Conservation (phyloP, 2,113 vertebrate species). For the Setophaga petechia region DNA sequence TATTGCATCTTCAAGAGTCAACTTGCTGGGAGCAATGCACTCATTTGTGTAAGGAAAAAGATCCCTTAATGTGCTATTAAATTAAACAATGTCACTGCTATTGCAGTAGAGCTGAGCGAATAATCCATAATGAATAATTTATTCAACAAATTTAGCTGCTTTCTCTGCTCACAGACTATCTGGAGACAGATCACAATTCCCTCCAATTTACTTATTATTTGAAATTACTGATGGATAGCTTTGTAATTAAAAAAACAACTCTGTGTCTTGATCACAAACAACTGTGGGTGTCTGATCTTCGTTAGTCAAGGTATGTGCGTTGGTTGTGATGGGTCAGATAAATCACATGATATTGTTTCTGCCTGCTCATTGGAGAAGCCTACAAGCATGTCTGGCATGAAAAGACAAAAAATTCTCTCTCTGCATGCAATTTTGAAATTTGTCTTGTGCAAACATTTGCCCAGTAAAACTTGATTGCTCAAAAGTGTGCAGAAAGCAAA, state of each 20-base stretch:
- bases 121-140: conserved; percentile 74
- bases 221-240: conserved; percentile 73
- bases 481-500: conserved; percentile 68
- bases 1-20: conserved; percentile 54
- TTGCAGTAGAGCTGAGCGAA: conserved; percentile 70
- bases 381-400: conserved; percentile 64
- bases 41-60: conserved; percentile 68
- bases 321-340: conserved; percentile 66
- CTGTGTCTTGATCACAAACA: conserved; percentile 69
- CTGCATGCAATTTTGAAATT: conserved; percentile 67
- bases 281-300: conserved; percentile 61
- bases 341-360: conserved; percentile 66
- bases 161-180: conserved; percentile 72
- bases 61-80: conserved; percentile 73
- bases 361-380: conserved; percentile 55
- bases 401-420: conserved; percentile 56
- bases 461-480: conserved; percentile 65
- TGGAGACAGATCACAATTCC: conserved; percentile 73
- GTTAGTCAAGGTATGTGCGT: conserved; percentile 63
- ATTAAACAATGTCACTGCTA: conserved; percentile 73
- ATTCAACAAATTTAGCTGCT: conserved; percentile 74
- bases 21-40: conserved; percentile 67
- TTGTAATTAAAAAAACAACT: conserved; percentile 71
- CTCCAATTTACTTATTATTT: conserved; percentile 74
- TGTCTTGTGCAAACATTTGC: conserved; percentile 69